Evolutionary conservation across 2,888 invertebrate genomes (phyloP).

Genomic region (Aplocera efformata): DNA sequence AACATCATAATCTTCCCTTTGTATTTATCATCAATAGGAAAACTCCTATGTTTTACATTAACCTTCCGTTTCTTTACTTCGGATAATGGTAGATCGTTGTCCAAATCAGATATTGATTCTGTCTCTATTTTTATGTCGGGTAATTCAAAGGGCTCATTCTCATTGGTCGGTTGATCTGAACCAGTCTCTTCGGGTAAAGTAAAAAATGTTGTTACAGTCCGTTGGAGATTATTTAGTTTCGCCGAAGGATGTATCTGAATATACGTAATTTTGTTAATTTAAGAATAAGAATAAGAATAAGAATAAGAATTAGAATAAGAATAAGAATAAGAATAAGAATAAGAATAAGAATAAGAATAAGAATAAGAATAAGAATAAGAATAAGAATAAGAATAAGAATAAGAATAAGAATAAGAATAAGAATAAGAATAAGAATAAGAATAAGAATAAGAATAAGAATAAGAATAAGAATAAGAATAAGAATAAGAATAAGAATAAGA

Average conservation of each 20-base stretch:
- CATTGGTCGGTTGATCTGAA: constrained; percentile 3
- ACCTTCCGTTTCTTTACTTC: constrained; percentile 25
- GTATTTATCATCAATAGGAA: constrained; percentile 33
- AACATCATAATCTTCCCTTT: constrained; percentile 49
- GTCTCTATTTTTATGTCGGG: constrained; percentile 50
- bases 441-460: too few relatives aligned
- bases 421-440: too few relatives aligned
- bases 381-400: too few relatives aligned
- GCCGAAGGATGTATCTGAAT: constrained; percentile 10
- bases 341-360: too few relatives aligned
- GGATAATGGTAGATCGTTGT: constrained; percentile 40
- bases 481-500: too few relatives aligned
- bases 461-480: too few relatives aligned
- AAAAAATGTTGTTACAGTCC: constrained; percentile 9
- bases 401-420: too few relatives aligned
- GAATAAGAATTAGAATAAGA: too few relatives aligned
- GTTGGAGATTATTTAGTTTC: constrained; percentile 10
- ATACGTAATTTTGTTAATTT: neutral
- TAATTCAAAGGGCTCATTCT: constrained; percentile 11
- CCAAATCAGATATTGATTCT: constrained; percentile 35
- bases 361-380: too few relatives aligned
- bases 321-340: too few relatives aligned
- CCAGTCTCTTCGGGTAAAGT: constrained; percentile 8
- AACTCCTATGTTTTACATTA: constrained; percentile 5
- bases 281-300: too few relatives aligned